Evolutionary conservation across 1,140 invertebrate species (phyloP).

Genomic region (Thaumetopoea pityocampa): DNA sequence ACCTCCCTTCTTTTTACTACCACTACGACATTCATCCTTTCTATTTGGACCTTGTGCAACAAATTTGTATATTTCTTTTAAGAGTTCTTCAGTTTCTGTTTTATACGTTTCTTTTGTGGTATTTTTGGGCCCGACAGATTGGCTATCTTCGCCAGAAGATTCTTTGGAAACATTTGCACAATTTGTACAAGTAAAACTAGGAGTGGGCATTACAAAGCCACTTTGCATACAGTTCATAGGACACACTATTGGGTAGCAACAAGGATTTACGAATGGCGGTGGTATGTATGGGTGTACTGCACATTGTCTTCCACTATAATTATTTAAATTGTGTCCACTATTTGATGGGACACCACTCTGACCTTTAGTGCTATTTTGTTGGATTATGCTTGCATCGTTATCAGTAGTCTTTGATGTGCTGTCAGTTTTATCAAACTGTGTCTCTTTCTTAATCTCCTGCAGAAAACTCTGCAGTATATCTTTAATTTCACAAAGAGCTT

Average conservation of each 20-base stretch:
- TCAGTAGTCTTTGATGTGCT: slow-evolving; percentile 19
- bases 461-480: slow-evolving; percentile 59
- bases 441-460: slow-evolving; percentile 59
- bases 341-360: slow-evolving; percentile 23
- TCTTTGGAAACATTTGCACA: slow-evolving; percentile 40
- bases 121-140: slow-evolving; percentile 15
- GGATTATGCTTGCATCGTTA: slow-evolving; percentile 8
- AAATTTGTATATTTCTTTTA: slow-evolving; percentile 62
- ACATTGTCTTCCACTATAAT: slow-evolving; percentile 25
- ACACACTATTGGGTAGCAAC: slow-evolving; percentile 55
- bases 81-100: slow-evolving; percentile 49
- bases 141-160: slow-evolving; percentile 16
- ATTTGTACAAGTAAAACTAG: slow-evolving; percentile 42
- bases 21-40: slow-evolving; percentile 18
- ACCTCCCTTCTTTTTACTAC: slow-evolving; percentile 3
- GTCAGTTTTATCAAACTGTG: slow-evolving; percentile 38
- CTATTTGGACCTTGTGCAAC: slow-evolving; percentile 37
- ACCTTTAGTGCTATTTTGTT: slow-evolving; percentile 22
- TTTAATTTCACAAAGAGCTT: slow-evolving; percentile 59
- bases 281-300: slow-evolving; percentile 30
- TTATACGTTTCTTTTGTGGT: slow-evolving; percentile 10
- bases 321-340: slow-evolving; percentile 31
- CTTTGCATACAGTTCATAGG: slow-evolving; percentile 53
- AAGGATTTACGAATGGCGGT: slow-evolving; percentile 41
- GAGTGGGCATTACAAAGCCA: slow-evolving; percentile 39